Base-by-base conservation (phyloP, 2,113 vertebrate genomes). In the Symphodus melops region DNA sequence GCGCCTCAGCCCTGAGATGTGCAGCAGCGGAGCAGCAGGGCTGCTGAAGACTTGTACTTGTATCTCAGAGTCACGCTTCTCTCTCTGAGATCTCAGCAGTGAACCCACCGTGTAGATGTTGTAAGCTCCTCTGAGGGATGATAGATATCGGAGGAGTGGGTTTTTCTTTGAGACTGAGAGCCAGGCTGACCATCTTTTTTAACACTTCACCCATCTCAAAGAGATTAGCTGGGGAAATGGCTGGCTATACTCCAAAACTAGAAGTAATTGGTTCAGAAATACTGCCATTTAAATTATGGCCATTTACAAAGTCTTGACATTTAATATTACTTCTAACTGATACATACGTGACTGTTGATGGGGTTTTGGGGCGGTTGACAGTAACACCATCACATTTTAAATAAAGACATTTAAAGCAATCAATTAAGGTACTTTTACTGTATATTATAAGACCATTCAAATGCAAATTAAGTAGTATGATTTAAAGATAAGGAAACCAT, bases 1-100 rank as follows among this genome's bases (percentile, higher is more conserved):
- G 82, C 51, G 4, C 63, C 68, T 87, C 77, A 87, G 87, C 86
- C 86, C 85, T 81, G 90, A 87, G 85, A 89, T 74, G 73, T 82
- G 73, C 83, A 83, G 79, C 81, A 79, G 79, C 23, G 73, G 69
- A 89, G 77, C 83, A 84, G 88, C 88, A 46, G 86, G 83, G 68
- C 75, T 75, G 79, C 84, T 69, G 56, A 48, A 88, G 79, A 83
- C 85, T 84, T 55, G 39, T 39, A 48, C 81, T 84, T 56, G 54
- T 70, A 69, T 83, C 83, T 85, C 78, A 81, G 85, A 91, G 75
- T 85, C 83, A 41, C 28, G 75, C 72, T 86, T 85, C 68, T 79
- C 68, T 79, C 86, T 81, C 55, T 33, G 56, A 87, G 51, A 86
- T 84, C 60, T 70, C 69, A 75, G 67, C 63, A 62, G 62, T 14